A percentile compares a stretch with the other conserved stretches of the same genome.
Evolutionary conservation across 2,888 invertebrate genomes (phyloP).

Genomic region (Lithophane semibrunnea): DNA sequence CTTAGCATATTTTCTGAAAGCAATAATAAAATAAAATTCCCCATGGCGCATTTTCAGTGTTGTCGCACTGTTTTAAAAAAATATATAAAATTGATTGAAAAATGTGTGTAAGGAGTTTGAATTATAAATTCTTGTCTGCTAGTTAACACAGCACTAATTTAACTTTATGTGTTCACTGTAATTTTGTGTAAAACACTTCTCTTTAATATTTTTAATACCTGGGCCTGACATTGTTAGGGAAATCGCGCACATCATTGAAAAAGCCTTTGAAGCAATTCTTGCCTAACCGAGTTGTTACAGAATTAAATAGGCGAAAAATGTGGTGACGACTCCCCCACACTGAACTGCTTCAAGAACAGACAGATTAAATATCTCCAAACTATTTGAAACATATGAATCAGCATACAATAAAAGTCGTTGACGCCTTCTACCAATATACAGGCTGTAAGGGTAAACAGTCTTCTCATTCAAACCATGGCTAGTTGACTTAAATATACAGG

Average conservation of each 20-base stretch:
- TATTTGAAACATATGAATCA: not conserved
- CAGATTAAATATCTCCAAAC: not conserved
- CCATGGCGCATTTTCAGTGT: not conserved
- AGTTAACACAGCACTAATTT: not conserved
- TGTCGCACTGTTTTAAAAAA: not conserved
- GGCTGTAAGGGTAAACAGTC: too few relatives aligned
- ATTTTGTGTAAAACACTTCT: slow-evolving; percentile 18
- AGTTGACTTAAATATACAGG: too few relatives aligned
- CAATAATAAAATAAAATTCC: not conserved
- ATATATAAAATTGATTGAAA: not conserved
- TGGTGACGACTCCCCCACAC: not conserved
- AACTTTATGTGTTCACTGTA: slow-evolving; percentile 15
- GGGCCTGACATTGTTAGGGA: not conserved
- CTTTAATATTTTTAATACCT: not conserved
- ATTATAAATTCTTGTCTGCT: not conserved
- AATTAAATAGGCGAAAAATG: not conserved
- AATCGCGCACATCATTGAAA: not conserved
- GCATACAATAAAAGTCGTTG: too few relatives aligned
- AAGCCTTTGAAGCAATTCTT: not conserved
- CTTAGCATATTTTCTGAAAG: slow-evolving; percentile 5
- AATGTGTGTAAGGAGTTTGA: not conserved
- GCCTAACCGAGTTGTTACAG: not conserved
- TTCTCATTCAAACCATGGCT: too few relatives aligned
- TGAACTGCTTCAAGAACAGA: not conserved
- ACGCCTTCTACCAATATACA: too few relatives aligned